Evolutionary conservation across 2,888 invertebrate genomes (phyloP), one percentile per base, ranked within the genome.

Genomic region (Eurois occulta): DNA sequence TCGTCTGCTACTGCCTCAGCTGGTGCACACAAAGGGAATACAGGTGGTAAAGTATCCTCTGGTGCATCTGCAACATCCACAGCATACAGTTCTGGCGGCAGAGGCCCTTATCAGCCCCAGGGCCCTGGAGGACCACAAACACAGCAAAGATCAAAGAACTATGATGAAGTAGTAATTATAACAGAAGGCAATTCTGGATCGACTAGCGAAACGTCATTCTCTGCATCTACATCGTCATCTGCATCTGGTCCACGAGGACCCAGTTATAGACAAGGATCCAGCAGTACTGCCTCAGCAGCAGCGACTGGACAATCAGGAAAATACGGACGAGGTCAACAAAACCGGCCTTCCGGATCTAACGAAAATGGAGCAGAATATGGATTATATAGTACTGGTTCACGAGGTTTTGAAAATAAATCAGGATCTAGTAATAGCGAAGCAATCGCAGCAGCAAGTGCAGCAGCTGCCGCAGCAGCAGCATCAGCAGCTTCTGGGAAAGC

Each of bases 1-100:
- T 80, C 72, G 66, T 41, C 81, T 13, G 67, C 75, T 11, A 18
- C 21, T 55, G 41, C 58, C 10, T 21, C 43, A 32, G 28, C 41
- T 21, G 3, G 16, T 10, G 32, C 38, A 21, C 28, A n/a, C 0
- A 70, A 35, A 43, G 32, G 43, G 24, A 32, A n/a, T n/a, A 0
- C 41, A 8, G 41, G 18, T 28, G 6, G 28, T 21, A 32, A 11
- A 35, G 18, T 8, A 55, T 21, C 32, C 10, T 35, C 58, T 41
- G 65, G 21, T n/a, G 65, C 66, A 58, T n/a, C 66, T 1, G n/a
- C 32, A 32, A n/a, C 35, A 38, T 5, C 41, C 4, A 28, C 35
- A 52, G 35, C 43, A 64, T 7, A 43, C 6, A 28, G 41, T 46
- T n/a, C 52, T 4, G 13, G 38, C 0, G 11, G 7, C 16, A 35